These are phyloP conservation scores for Lasioglossum villosulum DNA, from an alignment of 2,888 invertebrate species.

Conservation along the genomic window DNA sequence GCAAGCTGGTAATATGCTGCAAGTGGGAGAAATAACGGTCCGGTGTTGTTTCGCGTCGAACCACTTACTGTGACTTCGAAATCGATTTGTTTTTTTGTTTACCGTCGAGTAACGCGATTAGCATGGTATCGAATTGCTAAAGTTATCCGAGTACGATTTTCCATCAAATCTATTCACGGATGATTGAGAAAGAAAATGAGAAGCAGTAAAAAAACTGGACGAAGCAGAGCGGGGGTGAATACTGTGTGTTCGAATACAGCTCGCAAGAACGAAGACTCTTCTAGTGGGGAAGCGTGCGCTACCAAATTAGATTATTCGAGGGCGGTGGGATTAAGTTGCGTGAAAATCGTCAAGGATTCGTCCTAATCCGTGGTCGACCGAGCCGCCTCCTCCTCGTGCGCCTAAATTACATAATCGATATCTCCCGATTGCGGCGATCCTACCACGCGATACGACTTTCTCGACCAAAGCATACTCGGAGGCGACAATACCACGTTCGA, in stretches of 20 bases:
- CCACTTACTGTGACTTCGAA: background rate
- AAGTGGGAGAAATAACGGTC: background rate
- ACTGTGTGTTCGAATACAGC: background rate
- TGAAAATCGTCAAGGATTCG: constrained; percentile 33
- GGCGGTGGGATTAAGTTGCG: constrained; percentile 9
- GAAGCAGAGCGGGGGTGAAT: background rate
- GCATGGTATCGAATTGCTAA: background rate
- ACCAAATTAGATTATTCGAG: constrained; percentile 10
- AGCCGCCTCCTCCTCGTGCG: background rate
- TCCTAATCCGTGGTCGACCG: constrained; percentile 9
- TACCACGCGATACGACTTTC: background rate
- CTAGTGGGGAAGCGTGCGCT: background rate
- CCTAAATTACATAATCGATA: constrained; percentile 44
- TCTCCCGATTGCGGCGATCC: constrained; percentile 19
- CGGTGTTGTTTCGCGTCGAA: background rate
- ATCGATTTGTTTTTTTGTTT: constrained; percentile 4
- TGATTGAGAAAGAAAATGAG: too few relatives aligned
- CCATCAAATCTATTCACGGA: background rate
- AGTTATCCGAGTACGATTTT: background rate
- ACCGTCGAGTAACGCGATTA: background rate
- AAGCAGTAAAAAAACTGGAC: background rate
- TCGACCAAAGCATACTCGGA: background rate
- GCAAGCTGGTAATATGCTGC: background rate
- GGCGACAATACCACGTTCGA: background rate
- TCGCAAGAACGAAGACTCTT: background rate